Evolutionary conservation across 1,140 invertebrate species (phyloP).

Genomic region (Aphaenogaster floridana): DNA sequence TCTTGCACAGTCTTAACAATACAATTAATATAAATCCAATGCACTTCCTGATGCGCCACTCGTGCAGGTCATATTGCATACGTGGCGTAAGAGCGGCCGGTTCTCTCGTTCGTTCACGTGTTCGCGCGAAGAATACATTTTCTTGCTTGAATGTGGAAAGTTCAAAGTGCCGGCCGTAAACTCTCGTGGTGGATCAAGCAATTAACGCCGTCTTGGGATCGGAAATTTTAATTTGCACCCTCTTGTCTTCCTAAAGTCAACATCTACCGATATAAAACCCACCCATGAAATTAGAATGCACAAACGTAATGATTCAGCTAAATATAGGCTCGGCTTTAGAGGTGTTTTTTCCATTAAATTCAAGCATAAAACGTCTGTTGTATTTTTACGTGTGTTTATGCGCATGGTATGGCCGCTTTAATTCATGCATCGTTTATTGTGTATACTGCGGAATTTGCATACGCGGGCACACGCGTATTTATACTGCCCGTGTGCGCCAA

Average conservation of each 20-base stretch:
- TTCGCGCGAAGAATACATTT: neutral
- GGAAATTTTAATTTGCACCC: slow-evolving; percentile 33
- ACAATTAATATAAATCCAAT: slow-evolving; percentile 45
- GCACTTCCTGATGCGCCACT: slow-evolving; percentile 30
- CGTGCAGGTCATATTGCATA: neutral
- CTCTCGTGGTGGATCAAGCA: neutral
- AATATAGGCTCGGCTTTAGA: neutral
- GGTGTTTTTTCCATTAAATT: neutral
- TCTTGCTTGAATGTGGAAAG: neutral
- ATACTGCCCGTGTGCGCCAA: neutral
- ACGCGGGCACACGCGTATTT: neutral
- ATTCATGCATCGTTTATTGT: slow-evolving; percentile 32
- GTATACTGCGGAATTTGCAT: slow-evolving; percentile 19
- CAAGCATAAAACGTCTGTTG: neutral
- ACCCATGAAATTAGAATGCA: neutral
- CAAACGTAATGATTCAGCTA: neutral
- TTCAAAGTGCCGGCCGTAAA: slow-evolving; percentile 11
- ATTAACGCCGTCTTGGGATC: slow-evolving; percentile 22
- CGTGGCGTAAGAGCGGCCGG: neutral
- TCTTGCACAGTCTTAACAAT: slow-evolving; percentile 26
- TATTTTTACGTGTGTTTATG: neutral
- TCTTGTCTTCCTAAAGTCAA: slow-evolving; percentile 9
- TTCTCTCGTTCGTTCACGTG: too few species aligned
- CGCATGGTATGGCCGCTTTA: neutral
- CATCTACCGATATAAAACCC: neutral